Base-by-base conservation (phyloP, 2,113 vertebrate species). In the Stigmatopora argus region DNA sequence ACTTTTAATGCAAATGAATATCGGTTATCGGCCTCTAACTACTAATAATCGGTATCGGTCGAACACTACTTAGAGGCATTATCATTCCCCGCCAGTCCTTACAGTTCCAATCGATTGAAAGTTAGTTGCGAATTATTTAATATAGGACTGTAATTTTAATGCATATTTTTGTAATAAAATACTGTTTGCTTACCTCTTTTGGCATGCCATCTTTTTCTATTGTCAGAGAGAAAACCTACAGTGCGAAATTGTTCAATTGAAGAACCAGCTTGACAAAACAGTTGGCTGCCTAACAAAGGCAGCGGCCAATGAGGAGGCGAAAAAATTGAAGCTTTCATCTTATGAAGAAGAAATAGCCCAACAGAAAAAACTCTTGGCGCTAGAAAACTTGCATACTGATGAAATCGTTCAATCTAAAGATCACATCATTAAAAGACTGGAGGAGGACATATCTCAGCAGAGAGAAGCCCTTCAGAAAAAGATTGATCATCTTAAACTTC, bases 181-280 rank as follows among this genome's bases (percentile, higher is more conserved):
- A 19, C 6, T 13, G 12, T 23, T 23, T 41, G 10, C 9, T 4
- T 9, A 34, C 38, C 48, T 34, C 1, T 3, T 62, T 62, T 62
- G 14, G 21, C 38, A 41, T 41, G 9, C 6, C 38, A 41, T 75
- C 14, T 53, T 69, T 31, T 64, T 57, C 26, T 17, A 71, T 70
- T 70, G 1, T 9, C 66, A 88, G 5, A 87, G 88, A 52, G 90
- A 86, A 21, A 88, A 85, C 69, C 61, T 94, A 57, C 93, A 95
- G 57, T 84, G 86, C 0, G 92, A 96, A 48, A 86, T 84, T 5
- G 78, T 65, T 14, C 38, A 67, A 41, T 74, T 93, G 38, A 84
- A 77, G 18, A 81, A 86, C 41, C 80, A 94, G 17, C 78, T 93
- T 67, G 83, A 90, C 15, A 78, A 55, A 3, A 78, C 76, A 7